A percentile compares a stretch with the other conserved stretches of the same genome.
These are phyloP conservation scores for Chrysomallon squamiferum DNA, from an alignment of 1,140 invertebrate genomes.

Conservation along the genomic window DNA sequence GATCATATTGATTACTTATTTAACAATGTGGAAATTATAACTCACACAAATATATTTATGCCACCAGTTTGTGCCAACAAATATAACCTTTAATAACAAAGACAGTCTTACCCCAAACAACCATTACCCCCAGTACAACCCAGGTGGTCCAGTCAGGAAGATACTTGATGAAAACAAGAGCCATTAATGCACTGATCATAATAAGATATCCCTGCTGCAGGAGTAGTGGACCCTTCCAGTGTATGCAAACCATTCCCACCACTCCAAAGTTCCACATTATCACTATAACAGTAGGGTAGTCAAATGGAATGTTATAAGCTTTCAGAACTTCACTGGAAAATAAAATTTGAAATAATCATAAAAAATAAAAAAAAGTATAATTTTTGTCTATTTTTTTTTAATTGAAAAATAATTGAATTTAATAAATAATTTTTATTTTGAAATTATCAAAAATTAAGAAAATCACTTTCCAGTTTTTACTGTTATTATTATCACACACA, in stretches of 20 bases:
- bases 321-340: constrained; percentile 84
- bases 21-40: too few relatives aligned
- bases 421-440: too few relatives aligned
- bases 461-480: too few relatives aligned
- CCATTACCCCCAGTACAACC: constrained; percentile 95
- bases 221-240: constrained; percentile 95
- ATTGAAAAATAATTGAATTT: too few relatives aligned
- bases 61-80: too few relatives aligned
- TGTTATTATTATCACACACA: too few relatives aligned
- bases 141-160: constrained; percentile 99
- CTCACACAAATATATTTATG: too few relatives aligned
- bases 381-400: too few relatives aligned
- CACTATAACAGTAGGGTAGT: constrained; percentile 87
- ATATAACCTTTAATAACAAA: not conserved
- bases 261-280: constrained; percentile 99
- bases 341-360: too few relatives aligned
- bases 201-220: constrained; percentile 97
- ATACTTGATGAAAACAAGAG: constrained; percentile 99
- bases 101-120: constrained; percentile 86
- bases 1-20: too few relatives aligned
- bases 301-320: constrained; percentile 95
- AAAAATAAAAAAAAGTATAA: too few relatives aligned
- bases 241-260: constrained; percentile 96
- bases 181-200: constrained; percentile 96
- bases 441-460: too few relatives aligned